phyloP scores from a whole-genome alignment of 2,113 vertebrate species.

The Vulpes ferrilata region DNA sequence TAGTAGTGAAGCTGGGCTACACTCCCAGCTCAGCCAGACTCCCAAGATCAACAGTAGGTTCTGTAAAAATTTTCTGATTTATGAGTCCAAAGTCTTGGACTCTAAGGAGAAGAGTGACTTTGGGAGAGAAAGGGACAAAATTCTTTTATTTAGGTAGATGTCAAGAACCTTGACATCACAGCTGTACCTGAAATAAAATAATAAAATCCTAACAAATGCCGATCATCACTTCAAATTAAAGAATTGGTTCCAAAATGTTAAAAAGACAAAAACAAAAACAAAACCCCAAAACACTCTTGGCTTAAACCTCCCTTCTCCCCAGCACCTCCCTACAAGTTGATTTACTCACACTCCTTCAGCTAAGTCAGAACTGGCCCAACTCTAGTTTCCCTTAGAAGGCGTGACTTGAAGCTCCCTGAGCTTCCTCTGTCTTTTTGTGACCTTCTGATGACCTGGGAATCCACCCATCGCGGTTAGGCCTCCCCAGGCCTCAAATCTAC shows the following conservation, averaged over 20 bases:
- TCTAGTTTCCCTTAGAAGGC: not conserved
- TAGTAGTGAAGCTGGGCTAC: not conserved
- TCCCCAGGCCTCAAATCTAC: not conserved
- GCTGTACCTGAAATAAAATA: not conserved
- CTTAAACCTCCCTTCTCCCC: not conserved
- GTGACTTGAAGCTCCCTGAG: not conserved
- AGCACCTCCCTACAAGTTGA: not conserved
- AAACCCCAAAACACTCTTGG: not conserved
- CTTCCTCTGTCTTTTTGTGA: not conserved
- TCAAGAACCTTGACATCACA: not conserved
- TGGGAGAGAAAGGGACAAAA: not conserved
- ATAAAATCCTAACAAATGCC: not conserved
- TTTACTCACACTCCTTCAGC: not conserved
- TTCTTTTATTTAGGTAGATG: not conserved
- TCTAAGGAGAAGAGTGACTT: not conserved
- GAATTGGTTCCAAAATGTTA: not conserved
- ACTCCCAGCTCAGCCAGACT: not conserved
- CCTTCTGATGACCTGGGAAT: conserved; percentile 56
- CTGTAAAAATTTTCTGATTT: not conserved
- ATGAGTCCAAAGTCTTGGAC: not conserved
- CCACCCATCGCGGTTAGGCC: not conserved
- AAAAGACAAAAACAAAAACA: not conserved
- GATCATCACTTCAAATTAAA: not conserved
- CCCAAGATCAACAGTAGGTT: not conserved
- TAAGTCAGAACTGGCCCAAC: not conserved